These are phyloP conservation scores for Trissolcus basalis DNA, from an alignment of 1,140 invertebrate species.

Conservation along the genomic window DNA sequence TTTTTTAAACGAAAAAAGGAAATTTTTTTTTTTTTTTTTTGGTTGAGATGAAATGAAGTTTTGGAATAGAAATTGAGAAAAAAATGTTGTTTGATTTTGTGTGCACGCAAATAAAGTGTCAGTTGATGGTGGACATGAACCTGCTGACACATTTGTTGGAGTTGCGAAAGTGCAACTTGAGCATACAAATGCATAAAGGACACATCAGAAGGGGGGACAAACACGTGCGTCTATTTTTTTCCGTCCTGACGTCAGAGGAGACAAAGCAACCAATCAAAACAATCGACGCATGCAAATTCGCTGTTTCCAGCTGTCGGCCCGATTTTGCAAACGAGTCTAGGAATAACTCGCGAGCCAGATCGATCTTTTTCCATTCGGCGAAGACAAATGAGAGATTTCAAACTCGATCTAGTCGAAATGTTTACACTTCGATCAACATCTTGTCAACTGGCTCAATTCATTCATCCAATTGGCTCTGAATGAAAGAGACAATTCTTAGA, in stretches of 20 bases:
- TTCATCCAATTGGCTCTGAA: no score
- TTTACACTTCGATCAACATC: no score
- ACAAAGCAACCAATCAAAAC: slow-evolving; percentile 26
- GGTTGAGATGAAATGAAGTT: no score
- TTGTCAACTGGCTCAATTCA: no score
- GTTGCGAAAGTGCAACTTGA: slow-evolving; percentile 27
- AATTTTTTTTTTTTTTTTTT: no score
- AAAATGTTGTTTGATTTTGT: no score
- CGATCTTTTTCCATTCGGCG: background rate
- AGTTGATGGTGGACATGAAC: no score
- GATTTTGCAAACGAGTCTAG: slow-evolving; percentile 41
- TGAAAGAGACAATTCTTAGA: no score
- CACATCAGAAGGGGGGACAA: background rate
- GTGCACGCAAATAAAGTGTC: no score
- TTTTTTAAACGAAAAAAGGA: no score
- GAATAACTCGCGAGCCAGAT: slow-evolving; percentile 20
- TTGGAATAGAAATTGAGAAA: no score
- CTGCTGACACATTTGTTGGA: slow-evolving; percentile 15
- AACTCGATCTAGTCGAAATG: no score
- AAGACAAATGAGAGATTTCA: background rate
- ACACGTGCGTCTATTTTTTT: slow-evolving; percentile 21
- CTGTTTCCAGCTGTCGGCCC: slow-evolving; percentile 42
- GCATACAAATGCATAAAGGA: slow-evolving; percentile 3
- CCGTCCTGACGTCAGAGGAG: slow-evolving; percentile 24
- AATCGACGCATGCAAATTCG: slow-evolving; percentile 32